Base-by-base conservation (phyloP, 2,888 invertebrate species). In the Prosopocoilus inquinatus region DNA sequence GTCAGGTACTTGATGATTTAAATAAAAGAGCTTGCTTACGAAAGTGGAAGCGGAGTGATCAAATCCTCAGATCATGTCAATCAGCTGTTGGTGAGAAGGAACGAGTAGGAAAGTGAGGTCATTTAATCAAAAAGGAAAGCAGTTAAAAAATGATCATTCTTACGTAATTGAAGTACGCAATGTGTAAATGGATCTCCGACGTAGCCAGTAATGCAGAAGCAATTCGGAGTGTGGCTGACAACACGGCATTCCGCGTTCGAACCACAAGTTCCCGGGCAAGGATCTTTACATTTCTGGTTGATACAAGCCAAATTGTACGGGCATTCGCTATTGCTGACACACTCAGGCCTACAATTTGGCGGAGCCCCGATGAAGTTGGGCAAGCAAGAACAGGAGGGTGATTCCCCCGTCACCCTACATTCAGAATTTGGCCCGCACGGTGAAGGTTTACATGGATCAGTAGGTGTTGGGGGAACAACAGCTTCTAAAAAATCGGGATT, bases 251-350 rank as follows among this genome's bases (percentile, higher is more conserved):
- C 82, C 9, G 91, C 88, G 72, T 85, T 86, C 43, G 76, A 71
- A 38, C 90, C 90, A 70, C 92, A 93, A 9, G 85, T 82, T 54
- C 84, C 82, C 36, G 83, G 80, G 67, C 91, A 90, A 3, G 90
- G 90, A 71, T 87, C 86, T 75, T 81, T 82, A 70, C 91, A 91
- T 79, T 87, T 88, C 67, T 86, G 84, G 68, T 85, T 86, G 9
- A 88, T 81, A 70, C 91, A 91, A 38, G 89, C 89, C 70, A 83
- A 77, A 65, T 87, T 83, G 68, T 82, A 84, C 0, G 85, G 65
- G 70, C 90, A 90, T 74, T 90, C 90, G 34, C 86, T 82, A 73
- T 84, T 89, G 8, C 83, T 82, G 8, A 86, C 81, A 71, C 90
- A 90, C 76, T 89, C 88, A 2, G 89, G 89, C 67, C 76, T 71